phyloP scores from a whole-genome alignment of 2,888 invertebrate genomes.

The Poecilobothrus nobilitatus region DNA sequence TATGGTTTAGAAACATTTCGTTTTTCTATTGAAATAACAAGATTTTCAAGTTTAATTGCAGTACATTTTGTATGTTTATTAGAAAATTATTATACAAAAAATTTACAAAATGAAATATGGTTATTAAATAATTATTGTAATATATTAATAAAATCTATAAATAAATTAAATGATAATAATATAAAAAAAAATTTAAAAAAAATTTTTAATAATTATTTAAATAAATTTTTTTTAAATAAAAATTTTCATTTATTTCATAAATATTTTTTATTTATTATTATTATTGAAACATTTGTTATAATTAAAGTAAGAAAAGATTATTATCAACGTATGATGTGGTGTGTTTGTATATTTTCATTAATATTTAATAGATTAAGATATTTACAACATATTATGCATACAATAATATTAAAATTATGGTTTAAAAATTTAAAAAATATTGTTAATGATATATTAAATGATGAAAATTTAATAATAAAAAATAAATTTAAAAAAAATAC shows the following conservation, averaged over 20 bases:
- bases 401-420: constrained; percentile 13
- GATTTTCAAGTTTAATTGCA: background rate
- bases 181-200: background rate
- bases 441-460: background rate
- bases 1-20: background rate
- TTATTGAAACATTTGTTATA: background rate
- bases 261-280: background rate
- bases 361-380: constrained; percentile 2
- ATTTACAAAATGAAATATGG: constrained; percentile 13
- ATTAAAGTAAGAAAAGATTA: background rate
- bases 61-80: constrained; percentile 10
- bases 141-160: background rate
- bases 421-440: constrained; percentile 9
- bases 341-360: constrained; percentile 10
- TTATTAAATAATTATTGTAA: background rate
- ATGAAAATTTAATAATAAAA: background rate
- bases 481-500: background rate
- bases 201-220: background rate
- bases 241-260: background rate
- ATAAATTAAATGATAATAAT: background rate
- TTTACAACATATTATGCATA: constrained; percentile 15
- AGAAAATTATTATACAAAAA: constrained; percentile 1
- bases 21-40: background rate
- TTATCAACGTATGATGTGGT: background rate
- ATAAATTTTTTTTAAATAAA: background rate